Evolutionary conservation across 2,113 vertebrate genomes (phyloP).

Genomic region (Peromyscus californicus): DNA sequence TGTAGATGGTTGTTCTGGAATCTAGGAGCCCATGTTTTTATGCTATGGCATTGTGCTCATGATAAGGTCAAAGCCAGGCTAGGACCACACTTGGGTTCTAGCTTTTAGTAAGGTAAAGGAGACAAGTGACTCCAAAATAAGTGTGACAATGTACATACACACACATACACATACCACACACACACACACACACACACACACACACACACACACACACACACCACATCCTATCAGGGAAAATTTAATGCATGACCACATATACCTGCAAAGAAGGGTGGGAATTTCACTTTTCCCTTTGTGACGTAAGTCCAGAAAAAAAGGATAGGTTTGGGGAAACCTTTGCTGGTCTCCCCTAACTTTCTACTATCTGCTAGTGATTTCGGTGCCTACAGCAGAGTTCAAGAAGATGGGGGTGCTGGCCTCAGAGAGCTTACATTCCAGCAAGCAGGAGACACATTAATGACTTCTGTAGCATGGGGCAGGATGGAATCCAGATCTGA

Average conservation of each 20-base stretch:
- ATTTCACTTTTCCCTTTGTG: not conserved
- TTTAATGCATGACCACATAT: not conserved
- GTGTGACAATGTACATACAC: not conserved
- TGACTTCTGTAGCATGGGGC: not conserved
- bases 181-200: not conserved
- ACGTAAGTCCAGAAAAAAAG: not conserved
- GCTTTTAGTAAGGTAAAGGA: conserved; percentile 2
- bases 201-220: not conserved
- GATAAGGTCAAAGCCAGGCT: conserved; percentile 11
- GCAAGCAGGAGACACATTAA: not conserved
- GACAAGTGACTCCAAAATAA: conserved; percentile 5
- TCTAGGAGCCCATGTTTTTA: not conserved
- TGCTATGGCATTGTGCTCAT: not conserved
- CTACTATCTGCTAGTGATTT: conserved; percentile 16
- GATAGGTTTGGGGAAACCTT: not conserved
- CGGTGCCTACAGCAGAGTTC: not conserved
- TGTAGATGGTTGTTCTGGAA: conserved; percentile 3
- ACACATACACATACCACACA: not conserved
- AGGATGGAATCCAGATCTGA: not conserved
- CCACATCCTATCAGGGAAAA: not conserved
- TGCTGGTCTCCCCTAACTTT: not conserved
- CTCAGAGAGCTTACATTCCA: conserved; percentile 45
- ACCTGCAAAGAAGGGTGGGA: conserved; percentile 32
- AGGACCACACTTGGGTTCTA: not conserved
- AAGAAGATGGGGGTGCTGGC: not conserved